Conservation (phyloP, 2,888 invertebrate genomes). For the Leucophora obtusa region DNA sequence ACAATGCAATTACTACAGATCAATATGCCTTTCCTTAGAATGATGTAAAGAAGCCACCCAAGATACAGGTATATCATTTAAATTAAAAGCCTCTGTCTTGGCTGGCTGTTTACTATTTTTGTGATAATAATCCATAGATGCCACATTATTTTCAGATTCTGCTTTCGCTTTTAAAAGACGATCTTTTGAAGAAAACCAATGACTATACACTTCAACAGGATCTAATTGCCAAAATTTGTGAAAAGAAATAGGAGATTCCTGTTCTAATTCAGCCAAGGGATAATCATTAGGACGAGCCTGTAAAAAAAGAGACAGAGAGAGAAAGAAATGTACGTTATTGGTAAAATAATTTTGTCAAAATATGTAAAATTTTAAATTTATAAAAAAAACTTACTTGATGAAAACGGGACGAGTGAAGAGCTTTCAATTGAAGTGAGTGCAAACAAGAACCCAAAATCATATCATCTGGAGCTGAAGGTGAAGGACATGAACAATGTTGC, state of each 20-base stretch:
- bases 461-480: constrained; percentile 88
- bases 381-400: constrained; percentile 85
- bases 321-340: too few species aligned
- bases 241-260: constrained; percentile 89
- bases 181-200: constrained; percentile 86
- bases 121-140: background rate
- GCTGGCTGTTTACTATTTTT: constrained; percentile 8
- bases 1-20: constrained; percentile 27
- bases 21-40: constrained; percentile 48
- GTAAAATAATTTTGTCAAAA: background rate
- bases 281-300: constrained; percentile 94
- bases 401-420: constrained; percentile 89
- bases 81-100: constrained; percentile 9
- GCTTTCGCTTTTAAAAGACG: constrained; percentile 24
- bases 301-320: background rate
- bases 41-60: constrained; percentile 40
- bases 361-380: background rate
- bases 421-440: constrained; percentile 81
- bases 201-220: constrained; percentile 85
- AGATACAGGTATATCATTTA: constrained; percentile 35
- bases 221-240: constrained; percentile 94
- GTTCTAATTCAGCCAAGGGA: constrained; percentile 79
- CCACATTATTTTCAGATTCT: background rate
- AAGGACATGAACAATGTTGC: constrained; percentile 85
- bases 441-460: constrained; percentile 94